Evolutionary conservation across 2,113 vertebrate genomes (phyloP), one percentile per base, ranked within the genome.

Genomic region (Labrus mixtus): DNA sequence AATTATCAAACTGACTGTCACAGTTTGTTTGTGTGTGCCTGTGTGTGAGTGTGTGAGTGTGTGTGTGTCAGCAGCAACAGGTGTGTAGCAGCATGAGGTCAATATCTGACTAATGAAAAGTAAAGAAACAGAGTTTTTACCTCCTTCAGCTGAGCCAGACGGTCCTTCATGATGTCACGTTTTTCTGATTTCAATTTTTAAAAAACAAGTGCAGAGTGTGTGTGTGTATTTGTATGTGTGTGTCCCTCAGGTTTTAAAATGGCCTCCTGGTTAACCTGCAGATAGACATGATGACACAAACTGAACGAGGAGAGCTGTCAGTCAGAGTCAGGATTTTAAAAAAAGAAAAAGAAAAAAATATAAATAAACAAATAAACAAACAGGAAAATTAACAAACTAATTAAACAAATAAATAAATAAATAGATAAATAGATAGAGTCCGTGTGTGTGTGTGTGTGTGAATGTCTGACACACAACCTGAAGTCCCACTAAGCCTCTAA

Each of bases 101-200:
- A 33, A 33, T 33, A 33, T 33, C 29, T 33, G 3, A 33, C 3
- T 11, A 3, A 8, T 25, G n/a, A 29, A 41, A 11, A 58, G 10
- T 15, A 11, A 59, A 22, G 3, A 1, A 10, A 9, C 17, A 25
- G 9, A 23, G 25, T 5, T 5, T 20, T 17, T 93, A 98, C 97
- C 93, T 96, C 95, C 78, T 97, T 97, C 58, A 98, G 94, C 87
- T 98, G 97, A 62, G 97, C 96, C 92, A 98, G 91, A 69, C 97
- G 95, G 88, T 98, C 97, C 95, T 97, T 98, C 97, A 98, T 98
- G 68, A 84, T 95, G 84, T 80, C 2, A 71, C 45, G 46, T 69
- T 33, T 33, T 3, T 4, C 37, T 13, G 10, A 23, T 41, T 41
- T 41, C 8, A 41, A 41, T 39, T 39, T 39, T 29, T 33, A 33